Evolutionary conservation across 2,797 vertebrate species (phyloP).

Genomic region (Notolabrus celidotus): DNA sequence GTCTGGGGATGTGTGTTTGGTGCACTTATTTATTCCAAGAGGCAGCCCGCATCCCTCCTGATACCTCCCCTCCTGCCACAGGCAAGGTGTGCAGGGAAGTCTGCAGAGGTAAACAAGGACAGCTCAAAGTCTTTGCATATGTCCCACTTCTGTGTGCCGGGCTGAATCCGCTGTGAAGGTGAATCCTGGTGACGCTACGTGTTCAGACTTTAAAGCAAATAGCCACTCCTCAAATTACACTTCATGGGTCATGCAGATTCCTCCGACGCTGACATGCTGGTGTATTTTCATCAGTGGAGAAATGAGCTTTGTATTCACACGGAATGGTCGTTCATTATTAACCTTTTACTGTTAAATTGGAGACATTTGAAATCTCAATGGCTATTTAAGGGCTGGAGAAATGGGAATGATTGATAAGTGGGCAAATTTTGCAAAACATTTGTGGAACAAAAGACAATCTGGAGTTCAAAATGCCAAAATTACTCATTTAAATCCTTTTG

Average conservation of each 20-base stretch:
- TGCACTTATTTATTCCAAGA: constrained; percentile 76
- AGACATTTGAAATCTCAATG: constrained; percentile 1
- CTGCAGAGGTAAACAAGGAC: constrained; percentile 79
- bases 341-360: neutral
- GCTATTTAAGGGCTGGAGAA: neutral
- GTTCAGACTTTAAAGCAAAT: constrained; percentile 56
- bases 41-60: constrained; percentile 62
- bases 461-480: constrained; percentile 4
- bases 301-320: neutral
- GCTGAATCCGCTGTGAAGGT: constrained; percentile 74
- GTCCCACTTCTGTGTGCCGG: constrained; percentile 55
- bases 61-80: constrained; percentile 61
- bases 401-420: neutral
- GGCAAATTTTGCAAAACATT: neutral
- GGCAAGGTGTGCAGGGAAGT: constrained; percentile 61
- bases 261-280: constrained; percentile 2
- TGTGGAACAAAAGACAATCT: constrained; percentile 6
- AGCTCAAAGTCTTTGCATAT: constrained; percentile 71
- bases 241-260: constrained; percentile 2
- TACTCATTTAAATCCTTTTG: neutral
- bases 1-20: constrained; percentile 38
- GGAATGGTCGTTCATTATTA: constrained; percentile 2
- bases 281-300: constrained; percentile 6
- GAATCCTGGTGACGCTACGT: constrained; percentile 58
- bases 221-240: constrained; percentile 22